Conservation (phyloP, 2,888 invertebrate genomes). For the Erebia palarica region DNA sequence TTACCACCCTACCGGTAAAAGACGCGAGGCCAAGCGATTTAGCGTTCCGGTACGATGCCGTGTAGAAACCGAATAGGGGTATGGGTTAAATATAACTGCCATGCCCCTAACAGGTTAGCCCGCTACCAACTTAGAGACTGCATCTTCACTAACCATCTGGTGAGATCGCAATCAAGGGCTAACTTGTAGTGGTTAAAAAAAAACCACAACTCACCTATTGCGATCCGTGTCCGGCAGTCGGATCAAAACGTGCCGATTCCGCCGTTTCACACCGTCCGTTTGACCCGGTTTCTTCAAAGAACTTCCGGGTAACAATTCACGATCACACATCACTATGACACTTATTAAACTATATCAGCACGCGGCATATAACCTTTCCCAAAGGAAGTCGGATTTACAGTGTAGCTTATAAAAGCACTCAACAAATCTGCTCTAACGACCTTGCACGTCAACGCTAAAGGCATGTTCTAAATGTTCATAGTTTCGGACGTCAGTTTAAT, state of each 20-base stretch:
- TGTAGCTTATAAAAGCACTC: constrained; percentile 39
- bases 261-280: constrained; percentile 47
- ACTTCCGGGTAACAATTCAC: constrained; percentile 58
- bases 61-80: no score
- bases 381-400: constrained; percentile 41
- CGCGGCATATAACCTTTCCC: constrained; percentile 29
- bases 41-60: no score
- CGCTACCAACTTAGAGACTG: no score
- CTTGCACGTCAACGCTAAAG: constrained; percentile 43
- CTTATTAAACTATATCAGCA: constrained; percentile 32
- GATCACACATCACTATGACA: constrained; percentile 57
- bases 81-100: no score
- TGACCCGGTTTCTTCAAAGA: constrained; percentile 58
- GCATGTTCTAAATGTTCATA: constrained; percentile 24
- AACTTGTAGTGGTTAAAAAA: no score
- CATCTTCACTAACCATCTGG: no score
- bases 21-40: no score
- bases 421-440: constrained; percentile 40
- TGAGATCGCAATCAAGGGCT: no score
- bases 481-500: constrained; percentile 28
- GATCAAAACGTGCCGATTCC: constrained; percentile 64
- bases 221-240: constrained; percentile 57
- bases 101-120: no score
- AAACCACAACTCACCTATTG: constrained; percentile 58
- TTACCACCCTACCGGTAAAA: no score